Evolutionary conservation across 2,113 vertebrate species (phyloP).

Genomic region (Catharus fuscescens): DNA sequence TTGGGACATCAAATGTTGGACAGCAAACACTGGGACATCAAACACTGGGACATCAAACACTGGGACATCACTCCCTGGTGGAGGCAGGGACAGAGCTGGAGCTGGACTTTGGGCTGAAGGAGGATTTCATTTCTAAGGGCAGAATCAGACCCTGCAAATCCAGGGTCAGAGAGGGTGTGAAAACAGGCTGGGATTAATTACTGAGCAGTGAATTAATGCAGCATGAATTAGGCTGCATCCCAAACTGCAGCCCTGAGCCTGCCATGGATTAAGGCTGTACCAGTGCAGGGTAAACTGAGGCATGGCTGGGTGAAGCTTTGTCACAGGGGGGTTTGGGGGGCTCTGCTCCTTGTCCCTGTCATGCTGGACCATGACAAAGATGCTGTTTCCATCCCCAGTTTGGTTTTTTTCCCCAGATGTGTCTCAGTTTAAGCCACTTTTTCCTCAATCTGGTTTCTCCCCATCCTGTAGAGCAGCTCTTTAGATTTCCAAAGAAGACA

Average conservation of each 20-base stretch:
- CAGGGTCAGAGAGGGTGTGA: neutral
- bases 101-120: neutral
- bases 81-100: neutral
- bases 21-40: neutral
- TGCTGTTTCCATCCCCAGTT: neutral
- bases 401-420: neutral
- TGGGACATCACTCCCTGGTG: neutral
- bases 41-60: rapidly evolving
- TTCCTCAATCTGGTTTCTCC: neutral
- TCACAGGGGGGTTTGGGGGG: neutral
- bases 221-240: neutral
- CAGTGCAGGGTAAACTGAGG: neutral
- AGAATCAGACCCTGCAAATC: neutral
- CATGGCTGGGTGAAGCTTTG: neutral
- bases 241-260: neutral
- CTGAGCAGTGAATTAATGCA: neutral
- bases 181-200: neutral
- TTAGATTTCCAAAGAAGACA: neutral
- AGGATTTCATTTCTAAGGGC: neutral
- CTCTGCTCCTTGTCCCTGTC: rapidly evolving
- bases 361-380: rapidly evolving
- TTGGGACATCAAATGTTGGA: neutral
- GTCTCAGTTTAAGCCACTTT: neutral
- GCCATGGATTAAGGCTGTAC: rapidly evolving
- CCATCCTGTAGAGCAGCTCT: neutral